Conservation (phyloP, 2,797 vertebrate genomes). For the Nyctalus aviator region DNA sequence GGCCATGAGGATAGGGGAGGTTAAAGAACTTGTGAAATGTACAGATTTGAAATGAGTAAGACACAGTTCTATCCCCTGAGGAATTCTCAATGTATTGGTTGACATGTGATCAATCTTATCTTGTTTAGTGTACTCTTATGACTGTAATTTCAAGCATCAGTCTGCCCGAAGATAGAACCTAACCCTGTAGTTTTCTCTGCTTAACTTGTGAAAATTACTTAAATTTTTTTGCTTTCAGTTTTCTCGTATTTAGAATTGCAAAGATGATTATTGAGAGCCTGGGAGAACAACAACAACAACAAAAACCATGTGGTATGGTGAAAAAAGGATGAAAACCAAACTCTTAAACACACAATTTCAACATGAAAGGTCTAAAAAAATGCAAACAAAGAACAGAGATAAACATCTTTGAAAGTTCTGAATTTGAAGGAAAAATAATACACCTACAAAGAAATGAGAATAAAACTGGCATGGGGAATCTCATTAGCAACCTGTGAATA, state of each 20-base stretch:
- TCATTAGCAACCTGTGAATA: background rate
- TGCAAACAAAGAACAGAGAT: background rate
- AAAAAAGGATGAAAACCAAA: background rate
- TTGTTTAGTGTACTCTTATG: background rate
- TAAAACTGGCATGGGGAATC: background rate
- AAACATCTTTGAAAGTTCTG: background rate
- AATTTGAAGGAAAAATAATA: background rate
- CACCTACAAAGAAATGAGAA: background rate
- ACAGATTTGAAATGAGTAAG: background rate
- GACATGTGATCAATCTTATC: background rate
- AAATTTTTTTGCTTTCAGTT: background rate
- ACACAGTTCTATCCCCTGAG: background rate
- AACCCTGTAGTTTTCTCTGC: background rate
- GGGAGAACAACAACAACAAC: background rate
- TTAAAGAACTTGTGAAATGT: conserved; percentile 4
- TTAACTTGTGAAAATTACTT: background rate
- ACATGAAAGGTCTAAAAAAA: background rate
- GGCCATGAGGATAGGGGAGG: background rate
- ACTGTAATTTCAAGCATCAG: background rate
- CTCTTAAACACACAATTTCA: background rate
- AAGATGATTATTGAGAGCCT: background rate
- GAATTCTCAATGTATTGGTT: background rate
- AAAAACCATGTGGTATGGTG: background rate
- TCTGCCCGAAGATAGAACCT: background rate
- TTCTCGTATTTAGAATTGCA: background rate